Base-by-base conservation (phyloP, 2,113 vertebrate genomes). In the Laterallus jamaicensis region DNA sequence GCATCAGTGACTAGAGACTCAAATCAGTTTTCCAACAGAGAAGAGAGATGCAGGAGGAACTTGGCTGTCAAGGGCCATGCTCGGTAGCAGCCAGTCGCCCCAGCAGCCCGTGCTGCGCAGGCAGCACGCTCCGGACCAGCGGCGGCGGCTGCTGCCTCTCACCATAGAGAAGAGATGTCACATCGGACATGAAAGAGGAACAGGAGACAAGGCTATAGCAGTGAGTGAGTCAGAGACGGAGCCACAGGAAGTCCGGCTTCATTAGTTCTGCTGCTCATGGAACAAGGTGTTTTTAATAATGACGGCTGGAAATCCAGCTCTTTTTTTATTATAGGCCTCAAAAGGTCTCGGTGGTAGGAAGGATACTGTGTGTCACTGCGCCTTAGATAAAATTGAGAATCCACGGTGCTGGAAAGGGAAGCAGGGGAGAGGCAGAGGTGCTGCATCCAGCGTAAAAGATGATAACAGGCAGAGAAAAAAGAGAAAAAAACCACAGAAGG, bases 91-190 rank as follows among this genome's bases (percentile, higher is more conserved):
- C 69, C 76, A 19, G 55, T 32, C 3, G 3, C 39, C 40, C 67
- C 4, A 1, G 78, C 82, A 12, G 62, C 0, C 44, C 10, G 2
- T 3, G 14, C 59, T 0, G 59, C 1, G 55, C 81, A 1, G 71
- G 80, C 70, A 86, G 49, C 56, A 5, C 3, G 1, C 73, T 77
- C 68, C 0, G 6, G 28, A 54, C 63, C 79, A 2, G 75, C 66
- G 5, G 20, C 47, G 11, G 84, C 2, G 2, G 60, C 66, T 21
- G 35, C 63, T 1, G 6, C 62, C 40, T 5, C 81, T 32, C 7
- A 0, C 60, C 68, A 0, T 10, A 0, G 0, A 14, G 20, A 5
- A 12, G 62, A 47, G 71, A 24, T 35, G 50, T 16, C 76, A 19
- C 68, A 12, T 3, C 1, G 3, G 22, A 31, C 82, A 50, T 1